phyloP scores from a whole-genome alignment of 2,113 vertebrate genomes.

The Tringa solitaria region DNA sequence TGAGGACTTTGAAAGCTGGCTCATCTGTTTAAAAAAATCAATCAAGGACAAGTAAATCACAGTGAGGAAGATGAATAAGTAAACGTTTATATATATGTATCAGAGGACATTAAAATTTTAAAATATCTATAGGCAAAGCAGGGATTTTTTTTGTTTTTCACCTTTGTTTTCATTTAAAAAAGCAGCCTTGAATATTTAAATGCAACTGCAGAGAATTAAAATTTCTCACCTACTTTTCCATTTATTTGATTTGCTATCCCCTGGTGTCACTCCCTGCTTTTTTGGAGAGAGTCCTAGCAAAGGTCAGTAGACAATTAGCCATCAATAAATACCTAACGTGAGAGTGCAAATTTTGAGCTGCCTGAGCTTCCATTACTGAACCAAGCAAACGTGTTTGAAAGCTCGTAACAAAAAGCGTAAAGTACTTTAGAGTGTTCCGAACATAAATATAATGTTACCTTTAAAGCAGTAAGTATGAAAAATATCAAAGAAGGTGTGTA shows the following conservation, averaged over 20 bases:
- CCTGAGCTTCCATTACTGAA: neutral
- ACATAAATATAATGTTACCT: conserved; percentile 26
- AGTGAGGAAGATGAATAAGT: conserved; percentile 43
- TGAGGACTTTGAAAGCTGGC: conserved; percentile 54
- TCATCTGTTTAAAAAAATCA: conserved; percentile 59
- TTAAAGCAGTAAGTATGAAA: conserved; percentile 41
- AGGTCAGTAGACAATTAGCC: conserved; percentile 46
- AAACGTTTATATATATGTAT: neutral
- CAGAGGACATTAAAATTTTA: neutral
- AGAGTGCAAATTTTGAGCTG: neutral
- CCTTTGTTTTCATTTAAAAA: neutral
- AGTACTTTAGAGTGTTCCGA: neutral
- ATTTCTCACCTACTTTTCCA: neutral
- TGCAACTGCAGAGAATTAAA: neutral
- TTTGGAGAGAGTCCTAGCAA: neutral
- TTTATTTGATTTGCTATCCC: neutral
- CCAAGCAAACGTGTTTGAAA: neutral
- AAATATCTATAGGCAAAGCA: neutral
- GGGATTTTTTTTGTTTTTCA: neutral
- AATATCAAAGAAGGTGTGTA: conserved; percentile 37
- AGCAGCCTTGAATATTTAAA: neutral
- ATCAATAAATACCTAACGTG: neutral
- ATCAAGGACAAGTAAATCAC: conserved; percentile 68
- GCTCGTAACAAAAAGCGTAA: neutral
- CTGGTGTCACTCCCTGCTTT: neutral